Evolutionary conservation across 1,140 invertebrate species (phyloP).

Genomic region (Nebria ingens): DNA sequence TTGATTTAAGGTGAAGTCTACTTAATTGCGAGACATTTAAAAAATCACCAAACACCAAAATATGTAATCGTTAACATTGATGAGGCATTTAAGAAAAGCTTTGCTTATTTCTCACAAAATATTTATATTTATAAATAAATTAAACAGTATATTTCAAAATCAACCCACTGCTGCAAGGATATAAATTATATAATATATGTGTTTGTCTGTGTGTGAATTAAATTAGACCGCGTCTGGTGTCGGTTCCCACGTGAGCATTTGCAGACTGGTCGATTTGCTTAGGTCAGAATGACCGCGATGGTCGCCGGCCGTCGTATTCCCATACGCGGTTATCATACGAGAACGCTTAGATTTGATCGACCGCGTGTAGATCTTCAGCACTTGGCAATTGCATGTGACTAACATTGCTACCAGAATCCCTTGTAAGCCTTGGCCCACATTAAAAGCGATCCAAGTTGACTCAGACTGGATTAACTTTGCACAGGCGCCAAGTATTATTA

Average conservation of each 20-base stretch:
- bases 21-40: no score
- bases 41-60: no score
- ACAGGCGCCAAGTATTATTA: slow-evolving; percentile 24
- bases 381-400: slow-evolving; percentile 54
- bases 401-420: slow-evolving; percentile 50
- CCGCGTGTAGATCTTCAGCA: slow-evolving; percentile 30
- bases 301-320: slow-evolving; percentile 10
- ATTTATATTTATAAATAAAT: no score
- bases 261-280: slow-evolving; percentile 30
- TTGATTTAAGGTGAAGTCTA: no score
- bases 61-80: no score
- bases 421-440: slow-evolving; percentile 39
- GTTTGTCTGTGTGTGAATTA: no score
- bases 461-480: slow-evolving; percentile 26
- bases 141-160: no score
- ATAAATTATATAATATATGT: no score
- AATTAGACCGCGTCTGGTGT: slow-evolving; percentile 29
- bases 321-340: slow-evolving; percentile 9
- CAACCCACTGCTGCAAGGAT: no score
- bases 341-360: slow-evolving; percentile 21
- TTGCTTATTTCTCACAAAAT: no score
- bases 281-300: slow-evolving; percentile 10
- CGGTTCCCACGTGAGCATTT: slow-evolving; percentile 32
- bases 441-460: slow-evolving; percentile 37
- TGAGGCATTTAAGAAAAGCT: no score